A percentile compares a stretch with the other conserved stretches of the same genome.
Evolutionary conservation across 64 coral and sea anemone species (phyloP).

Genomic region (Catalaphyllia jardinei): DNA sequence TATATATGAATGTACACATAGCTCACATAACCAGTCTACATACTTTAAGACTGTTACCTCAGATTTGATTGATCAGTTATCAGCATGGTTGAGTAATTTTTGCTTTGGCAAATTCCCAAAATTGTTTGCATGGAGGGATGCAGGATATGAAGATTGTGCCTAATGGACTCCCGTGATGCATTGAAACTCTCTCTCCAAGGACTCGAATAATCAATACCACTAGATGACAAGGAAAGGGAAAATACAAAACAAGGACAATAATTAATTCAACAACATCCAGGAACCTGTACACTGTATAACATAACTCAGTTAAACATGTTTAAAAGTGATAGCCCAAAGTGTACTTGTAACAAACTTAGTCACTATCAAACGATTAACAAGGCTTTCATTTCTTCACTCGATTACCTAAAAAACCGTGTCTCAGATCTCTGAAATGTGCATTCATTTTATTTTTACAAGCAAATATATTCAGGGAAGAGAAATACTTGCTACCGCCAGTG

Average conservation of each 20-base stretch:
- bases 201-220: constrained; percentile 95
- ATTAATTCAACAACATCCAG: not conserved
- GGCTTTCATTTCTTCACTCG: too few species aligned
- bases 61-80: constrained; percentile 88
- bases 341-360: too few species aligned
- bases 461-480: too few species aligned
- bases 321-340: too few species aligned
- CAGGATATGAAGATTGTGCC: constrained; percentile 85
- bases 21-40: too few species aligned
- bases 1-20: not conserved
- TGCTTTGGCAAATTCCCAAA: constrained; percentile 89
- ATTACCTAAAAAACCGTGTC: too few species aligned
- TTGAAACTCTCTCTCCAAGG: constrained; percentile 96
- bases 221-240: constrained; percentile 11
- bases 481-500: too few species aligned
- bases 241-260: not conserved
- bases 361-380: too few species aligned
- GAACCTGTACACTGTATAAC: too few species aligned
- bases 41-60: constrained; percentile 17
- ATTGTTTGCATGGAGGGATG: constrained; percentile 99
- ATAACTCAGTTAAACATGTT: too few species aligned
- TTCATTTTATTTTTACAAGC: too few species aligned
- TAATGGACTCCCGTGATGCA: constrained; percentile 65
- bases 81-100: constrained; percentile 87
- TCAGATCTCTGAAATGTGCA: too few species aligned